Evolutionary conservation across 2,797 vertebrate genomes (phyloP), one percentile per base, ranked within the genome.

Genomic region (Cossypha caffra): DNA sequence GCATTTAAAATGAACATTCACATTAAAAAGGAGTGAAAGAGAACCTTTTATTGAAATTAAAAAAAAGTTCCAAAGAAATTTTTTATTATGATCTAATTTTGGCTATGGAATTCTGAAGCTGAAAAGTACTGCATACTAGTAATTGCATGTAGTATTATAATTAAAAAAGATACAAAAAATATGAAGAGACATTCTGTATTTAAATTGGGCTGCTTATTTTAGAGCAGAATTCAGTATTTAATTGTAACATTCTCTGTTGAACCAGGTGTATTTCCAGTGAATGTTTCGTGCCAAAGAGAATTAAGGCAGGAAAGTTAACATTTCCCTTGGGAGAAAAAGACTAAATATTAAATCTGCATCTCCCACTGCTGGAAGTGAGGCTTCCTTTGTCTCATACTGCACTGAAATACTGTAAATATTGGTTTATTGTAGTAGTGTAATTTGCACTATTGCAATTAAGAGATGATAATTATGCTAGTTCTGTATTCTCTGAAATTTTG

Each of bases 21-120:
- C 78, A 91, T 94, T 93, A 77, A 94, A 92, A 96, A 92, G 38
- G 61, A 94, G 54, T 91, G 95, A 97, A 96, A 96, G 84, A 88
- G 95, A 96, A 91, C 94, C 95, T 95, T 95, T 96, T 96, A 97
- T 94, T 95, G 94, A 96, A 94, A 96, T 95, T 96, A 72, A 87
- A 95, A 95, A 95, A 95, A 96, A 92, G 75, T 91, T 96, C 50
- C 47, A 68, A 74, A 72, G 95, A 95, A 95, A 94, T 95, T 80
- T 83, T 95, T 96, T 92, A 95, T 94, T 91, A 91, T 86, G 78
- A 92, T 95, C 81, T 95, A 93, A 95, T 94, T 97, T 86, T 96
- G 93, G 92, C 84, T 87, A 3, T 86, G 68, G 66, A 54, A 92
- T 91, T 82, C 79, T 91, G 54, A 94, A 94, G 47, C 64, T 72